Evolutionary conservation across 2,113 vertebrate genomes (phyloP).

Genomic region (Paramormyrops kingsleyae): DNA sequence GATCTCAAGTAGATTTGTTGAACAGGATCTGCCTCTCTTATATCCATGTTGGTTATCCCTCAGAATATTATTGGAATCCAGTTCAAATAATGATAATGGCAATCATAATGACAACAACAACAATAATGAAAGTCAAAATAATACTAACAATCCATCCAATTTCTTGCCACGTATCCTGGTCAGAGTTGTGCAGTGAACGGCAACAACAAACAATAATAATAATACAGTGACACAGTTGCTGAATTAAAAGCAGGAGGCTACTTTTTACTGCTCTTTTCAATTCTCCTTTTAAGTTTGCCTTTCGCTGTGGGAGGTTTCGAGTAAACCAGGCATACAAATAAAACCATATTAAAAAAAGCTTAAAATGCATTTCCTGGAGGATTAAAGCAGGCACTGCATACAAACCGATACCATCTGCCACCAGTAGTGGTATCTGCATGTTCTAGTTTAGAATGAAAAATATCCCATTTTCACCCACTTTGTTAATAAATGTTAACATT

Average conservation of each 20-base stretch:
- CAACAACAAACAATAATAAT: background rate
- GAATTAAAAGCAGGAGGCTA: background rate
- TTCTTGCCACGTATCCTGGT: background rate
- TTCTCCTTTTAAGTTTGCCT: background rate
- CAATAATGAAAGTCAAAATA: background rate
- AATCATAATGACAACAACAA: background rate
- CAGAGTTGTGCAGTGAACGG: background rate
- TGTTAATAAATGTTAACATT: background rate
- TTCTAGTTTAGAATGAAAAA: background rate
- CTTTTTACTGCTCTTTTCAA: background rate
- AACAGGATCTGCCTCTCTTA: too few species aligned
- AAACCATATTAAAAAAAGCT: background rate
- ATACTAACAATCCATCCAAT: background rate
- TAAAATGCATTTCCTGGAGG: background rate
- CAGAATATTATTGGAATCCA: too few species aligned
- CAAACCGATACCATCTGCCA: background rate
- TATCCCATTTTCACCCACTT: background rate
- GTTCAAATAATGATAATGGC: background rate
- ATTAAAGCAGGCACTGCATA: background rate
- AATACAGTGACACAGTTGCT: background rate
- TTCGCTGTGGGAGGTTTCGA: background rate
- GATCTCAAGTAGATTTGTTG: too few species aligned
- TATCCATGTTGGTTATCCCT: too few species aligned
- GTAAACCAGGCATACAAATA: background rate
- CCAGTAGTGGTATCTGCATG: background rate